Base-by-base conservation (phyloP, 2,888 invertebrate species). In the Hybos culiciformis region DNA sequence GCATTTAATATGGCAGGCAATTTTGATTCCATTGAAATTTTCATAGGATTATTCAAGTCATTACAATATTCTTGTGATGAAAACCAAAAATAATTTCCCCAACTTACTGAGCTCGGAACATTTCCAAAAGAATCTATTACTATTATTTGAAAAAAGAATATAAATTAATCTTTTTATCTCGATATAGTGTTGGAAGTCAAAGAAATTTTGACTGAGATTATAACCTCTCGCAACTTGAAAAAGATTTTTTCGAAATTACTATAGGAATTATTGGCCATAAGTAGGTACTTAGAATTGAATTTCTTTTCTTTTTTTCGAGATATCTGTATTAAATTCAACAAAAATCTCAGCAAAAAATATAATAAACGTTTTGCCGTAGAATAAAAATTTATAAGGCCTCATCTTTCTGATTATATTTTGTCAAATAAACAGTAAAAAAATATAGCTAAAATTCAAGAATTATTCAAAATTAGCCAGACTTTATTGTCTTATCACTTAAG, bases 81-180 rank as follows among this genome's bases (percentile, higher is more conserved):
- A 45, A 58, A 59, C 60, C 60, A 60, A 43, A 53, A 55, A 37
- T 55, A 55, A 43, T 58, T 58, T 9, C 60, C 60, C 58, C 58
- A 59, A 11, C 43, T 51, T 39, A 59, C 54, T 21, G 54, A 50
- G 39, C 46, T 48, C 3, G 59, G 57, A 1, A 53, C 44, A 11
- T 45, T 44, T 5, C 59, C 58, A 48, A 56, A 59, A 4, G 57
- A 51, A 44, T 60, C 58, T 23, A 59, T 45, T 36, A 57, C 60
- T 60, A 38, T 15, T 46, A 47, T 15, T 23, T 34, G 19, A 33
- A 26, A 31, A 44, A 39, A 37, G 41, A 34, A 32, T 21, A 18
- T 43, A 7, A 21, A 6, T 37, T 40, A 15, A 43, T 40, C 36
- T 41, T 17, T 21, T 24, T 32, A 32, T 32, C 42, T 12, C 24